Conservation (phyloP, 1,140 invertebrate species). For the Lepidotrigona ventralis region DNA sequence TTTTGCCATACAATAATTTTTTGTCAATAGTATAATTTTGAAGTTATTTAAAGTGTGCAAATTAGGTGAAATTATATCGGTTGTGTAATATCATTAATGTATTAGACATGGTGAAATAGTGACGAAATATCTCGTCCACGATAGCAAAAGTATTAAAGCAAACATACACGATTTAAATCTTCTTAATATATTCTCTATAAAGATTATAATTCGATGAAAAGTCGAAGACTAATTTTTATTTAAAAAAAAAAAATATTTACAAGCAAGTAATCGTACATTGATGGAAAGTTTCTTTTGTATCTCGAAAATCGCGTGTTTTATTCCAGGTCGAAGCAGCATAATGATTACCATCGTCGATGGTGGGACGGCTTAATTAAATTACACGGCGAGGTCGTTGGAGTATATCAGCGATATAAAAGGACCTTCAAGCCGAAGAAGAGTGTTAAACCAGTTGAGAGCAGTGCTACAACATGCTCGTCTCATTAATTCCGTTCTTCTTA, state of each 20-base stretch:
- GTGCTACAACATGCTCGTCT: conserved; percentile 51
- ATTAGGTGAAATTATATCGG: too few species aligned
- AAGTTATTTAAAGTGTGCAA: too few species aligned
- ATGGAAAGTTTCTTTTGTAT: neutral
- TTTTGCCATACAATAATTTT: too few species aligned
- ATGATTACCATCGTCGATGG: neutral
- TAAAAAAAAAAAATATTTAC: neutral
- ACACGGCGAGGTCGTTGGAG: conserved; percentile 40
- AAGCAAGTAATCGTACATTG: neutral
- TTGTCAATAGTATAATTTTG: too few species aligned
- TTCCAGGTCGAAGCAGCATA: neutral
- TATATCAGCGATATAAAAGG: conserved; percentile 46
- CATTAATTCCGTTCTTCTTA: conserved; percentile 60
- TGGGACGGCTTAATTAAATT: conserved; percentile 52
- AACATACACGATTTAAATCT: neutral
- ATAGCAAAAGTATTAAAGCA: neutral
- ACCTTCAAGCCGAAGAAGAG: conserved; percentile 41
- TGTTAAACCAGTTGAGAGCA: conserved; percentile 46
- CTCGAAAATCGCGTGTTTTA: neutral
- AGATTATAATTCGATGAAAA: too few species aligned
- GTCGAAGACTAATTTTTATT: too few species aligned
- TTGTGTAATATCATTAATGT: too few species aligned
- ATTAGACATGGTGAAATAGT: too few species aligned
- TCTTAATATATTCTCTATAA: neutral
- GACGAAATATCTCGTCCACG: too few species aligned